Evolutionary conservation across 2,113 vertebrate species (phyloP), one percentile per base, ranked within the genome.

Genomic region (Anoplopoma fimbria): DNA sequence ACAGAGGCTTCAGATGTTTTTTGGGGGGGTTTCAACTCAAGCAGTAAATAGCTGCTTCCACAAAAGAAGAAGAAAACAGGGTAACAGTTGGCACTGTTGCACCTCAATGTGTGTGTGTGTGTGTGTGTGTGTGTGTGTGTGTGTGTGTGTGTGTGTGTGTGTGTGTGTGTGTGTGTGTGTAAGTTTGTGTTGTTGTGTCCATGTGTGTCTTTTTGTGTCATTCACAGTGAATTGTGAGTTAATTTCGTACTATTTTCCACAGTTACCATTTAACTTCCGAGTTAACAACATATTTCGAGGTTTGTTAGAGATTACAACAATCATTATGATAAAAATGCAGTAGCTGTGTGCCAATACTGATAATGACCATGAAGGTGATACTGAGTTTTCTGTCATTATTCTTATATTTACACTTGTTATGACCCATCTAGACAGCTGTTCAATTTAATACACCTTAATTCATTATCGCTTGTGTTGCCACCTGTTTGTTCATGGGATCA

Each of bases 341-440:
- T 15, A 34, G 27, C 65, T 57, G 25, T 33, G 3, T 19, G 31
- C 15, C 60, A 34, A 9, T 68, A 45, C 69, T 38, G 45, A 33
- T 38, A n/a, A 34, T 13, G 15, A 81, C 51, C 61, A 63, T 82
- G 27, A 34, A 67, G 33, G 31, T 67, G 25, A 61, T 55, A 65
- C 29, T 75, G 31, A 27, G 15, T 45, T 70, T 4, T 21, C n/a
- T 25, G 33, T 75, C 25, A 49, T 64, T 62, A 27, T 23, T 74
- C 57, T 58, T n/a, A 23, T 75, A 36, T 64, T 63, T 13, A 15
- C 12, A 25, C 27, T 60, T 69, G 10, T 67, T 70, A 57, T 68
- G 58, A 53, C 58, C 38, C 29, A 40, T 62, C 10, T 36, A 64
- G 77, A 73, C 70, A 90, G 67, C 36, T 84, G 78, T 42, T 72